phyloP scores from a whole-genome alignment of 2,888 invertebrate species.

The Drosophila anomalipes region DNA sequence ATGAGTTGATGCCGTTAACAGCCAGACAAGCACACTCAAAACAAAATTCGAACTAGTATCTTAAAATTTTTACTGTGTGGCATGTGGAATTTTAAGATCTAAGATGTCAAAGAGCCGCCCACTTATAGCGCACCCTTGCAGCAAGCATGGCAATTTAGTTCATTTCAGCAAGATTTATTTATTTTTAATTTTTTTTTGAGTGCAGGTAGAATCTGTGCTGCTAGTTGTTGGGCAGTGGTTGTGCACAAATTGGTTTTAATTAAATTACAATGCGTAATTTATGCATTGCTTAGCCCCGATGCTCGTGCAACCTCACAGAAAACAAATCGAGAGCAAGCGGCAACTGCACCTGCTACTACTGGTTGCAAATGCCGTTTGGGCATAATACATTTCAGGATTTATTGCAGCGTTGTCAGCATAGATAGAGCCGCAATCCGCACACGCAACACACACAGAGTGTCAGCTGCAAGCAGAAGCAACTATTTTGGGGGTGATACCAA shows the following conservation, averaged over 20 bases:
- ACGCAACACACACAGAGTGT: background rate
- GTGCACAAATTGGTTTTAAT: slow-evolving; percentile 73
- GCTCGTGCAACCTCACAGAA: slow-evolving; percentile 17
- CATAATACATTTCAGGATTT: slow-evolving; percentile 30
- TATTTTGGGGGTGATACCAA: background rate
- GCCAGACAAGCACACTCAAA: background rate
- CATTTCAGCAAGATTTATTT: background rate
- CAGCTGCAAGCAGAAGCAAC: slow-evolving; percentile 2
- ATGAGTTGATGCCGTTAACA: slow-evolving; percentile 26
- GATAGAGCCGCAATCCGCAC: slow-evolving; percentile 32
- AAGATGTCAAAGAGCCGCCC: background rate
- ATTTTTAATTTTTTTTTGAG: background rate
- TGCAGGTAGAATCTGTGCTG: slow-evolving; percentile 21
- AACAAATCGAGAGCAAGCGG: slow-evolving; percentile 51
- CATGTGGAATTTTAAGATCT: background rate
- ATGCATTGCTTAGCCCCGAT: slow-evolving; percentile 65
- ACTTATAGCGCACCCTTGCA: background rate
- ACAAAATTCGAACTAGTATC: background rate
- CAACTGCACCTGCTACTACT: background rate
- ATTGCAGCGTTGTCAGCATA: slow-evolving; percentile 50
- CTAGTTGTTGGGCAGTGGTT: slow-evolving; percentile 23
- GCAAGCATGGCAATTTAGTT: background rate
- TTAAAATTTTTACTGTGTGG: background rate
- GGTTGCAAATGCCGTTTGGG: slow-evolving; percentile 2
- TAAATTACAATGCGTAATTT: slow-evolving; percentile 74